Conservation (phyloP, 2,888 invertebrate species). For the Cheilosia grossa region DNA sequence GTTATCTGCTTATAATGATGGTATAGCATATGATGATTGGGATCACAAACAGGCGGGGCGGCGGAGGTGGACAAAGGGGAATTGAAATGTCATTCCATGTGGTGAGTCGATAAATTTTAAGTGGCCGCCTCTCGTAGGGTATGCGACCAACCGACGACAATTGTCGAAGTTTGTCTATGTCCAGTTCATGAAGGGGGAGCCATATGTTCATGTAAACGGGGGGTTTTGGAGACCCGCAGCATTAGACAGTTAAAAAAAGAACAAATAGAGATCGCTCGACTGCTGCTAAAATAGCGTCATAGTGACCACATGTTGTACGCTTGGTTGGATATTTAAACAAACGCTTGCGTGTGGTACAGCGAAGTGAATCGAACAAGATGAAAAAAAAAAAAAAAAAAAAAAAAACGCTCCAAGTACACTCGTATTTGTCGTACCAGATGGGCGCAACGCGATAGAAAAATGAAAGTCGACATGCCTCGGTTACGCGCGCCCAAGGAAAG, state of each 20-base stretch:
- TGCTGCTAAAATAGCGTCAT: constrained; percentile 15
- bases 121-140: constrained; percentile 34
- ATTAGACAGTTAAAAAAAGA: constrained; percentile 1
- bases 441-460: constrained; percentile 55
- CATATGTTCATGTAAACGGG: background rate
- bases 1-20: constrained; percentile 26
- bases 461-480: constrained; percentile 67
- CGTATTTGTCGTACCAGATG: constrained; percentile 46
- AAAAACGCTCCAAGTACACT: constrained; percentile 22
- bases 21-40: background rate
- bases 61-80: background rate
- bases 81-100: constrained; percentile 53
- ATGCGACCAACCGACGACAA: constrained; percentile 1
- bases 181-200: background rate
- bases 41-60: constrained; percentile 6
- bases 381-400: background rate
- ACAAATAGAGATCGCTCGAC: constrained; percentile 10
- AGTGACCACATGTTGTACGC: constrained; percentile 61
- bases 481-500: constrained; percentile 58
- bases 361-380: constrained; percentile 36
- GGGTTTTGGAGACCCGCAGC: background rate
- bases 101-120: constrained; percentile 57
- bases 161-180: background rate
- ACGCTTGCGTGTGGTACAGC: constrained; percentile 24
- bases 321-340: constrained; percentile 63